Percentiles rank a stretch among this genome's conserved stretches.
These are phyloP conservation scores for Euura lappo DNA, from an alignment of 1,140 invertebrate species.

Conservation along the genomic window DNA sequence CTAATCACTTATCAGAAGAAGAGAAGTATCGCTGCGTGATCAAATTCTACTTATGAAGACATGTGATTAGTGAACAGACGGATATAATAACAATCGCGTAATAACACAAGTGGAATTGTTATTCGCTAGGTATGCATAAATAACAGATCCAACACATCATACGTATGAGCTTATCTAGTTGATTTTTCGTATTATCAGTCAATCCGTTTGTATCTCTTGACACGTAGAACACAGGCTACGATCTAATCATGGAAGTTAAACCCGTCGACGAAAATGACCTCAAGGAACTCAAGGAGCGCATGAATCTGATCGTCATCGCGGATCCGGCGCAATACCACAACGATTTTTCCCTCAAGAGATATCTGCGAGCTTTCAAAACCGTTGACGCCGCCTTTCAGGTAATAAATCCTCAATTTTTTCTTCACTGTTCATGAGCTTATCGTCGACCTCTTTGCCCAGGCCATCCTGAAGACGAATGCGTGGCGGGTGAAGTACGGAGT, in stretches of 20 bases:
- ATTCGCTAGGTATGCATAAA: no score
- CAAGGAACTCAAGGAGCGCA: conserved; percentile 69
- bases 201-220: no score
- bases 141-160: no score
- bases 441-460: conserved; percentile 49
- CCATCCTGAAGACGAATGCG: conserved; percentile 78
- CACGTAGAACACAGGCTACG: no score
- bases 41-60: no score
- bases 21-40: no score
- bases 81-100: no score
- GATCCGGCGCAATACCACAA: conserved; percentile 76
- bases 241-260: conserved; percentile 56
- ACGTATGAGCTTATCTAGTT: background rate
- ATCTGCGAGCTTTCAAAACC: conserved; percentile 73
- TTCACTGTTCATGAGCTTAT: background rate
- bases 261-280: conserved; percentile 68
- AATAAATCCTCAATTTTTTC: conserved; percentile 30
- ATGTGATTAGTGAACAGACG: no score
- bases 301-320: conserved; percentile 73
- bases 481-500: conserved; percentile 77
- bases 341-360: conserved; percentile 72
- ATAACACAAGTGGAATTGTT: no score
- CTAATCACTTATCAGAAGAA: no score
- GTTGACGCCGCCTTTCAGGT: conserved; percentile 76
- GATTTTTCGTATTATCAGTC: background rate